phyloP scores from a whole-genome alignment of 2,888 invertebrate species.

The Trypoxylon attenuatum region DNA sequence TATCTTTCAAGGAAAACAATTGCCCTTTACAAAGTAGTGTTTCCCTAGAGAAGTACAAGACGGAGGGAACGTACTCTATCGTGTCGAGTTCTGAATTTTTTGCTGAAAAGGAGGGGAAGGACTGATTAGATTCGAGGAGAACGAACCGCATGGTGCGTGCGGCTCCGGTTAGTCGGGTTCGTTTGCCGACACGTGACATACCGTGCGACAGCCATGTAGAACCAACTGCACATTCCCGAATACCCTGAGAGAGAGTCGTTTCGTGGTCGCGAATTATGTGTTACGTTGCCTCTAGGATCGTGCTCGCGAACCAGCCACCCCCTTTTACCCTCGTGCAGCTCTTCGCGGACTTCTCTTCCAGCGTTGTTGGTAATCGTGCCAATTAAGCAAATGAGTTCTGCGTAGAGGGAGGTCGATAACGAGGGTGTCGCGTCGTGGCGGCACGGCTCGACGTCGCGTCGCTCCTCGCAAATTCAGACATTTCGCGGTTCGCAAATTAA shows the following conservation, averaged over 20 bases:
- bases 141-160: conserved; percentile 45
- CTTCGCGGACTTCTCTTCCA: conserved; percentile 15
- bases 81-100: too few species aligned
- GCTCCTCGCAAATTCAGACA: conserved; percentile 37
- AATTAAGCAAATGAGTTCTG: conserved; percentile 61
- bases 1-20: too few species aligned
- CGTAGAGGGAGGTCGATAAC: conserved; percentile 55
- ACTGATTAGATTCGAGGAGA: not conserved
- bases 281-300: conserved; percentile 1
- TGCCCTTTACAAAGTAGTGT: too few species aligned
- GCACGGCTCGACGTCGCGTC: conserved; percentile 38
- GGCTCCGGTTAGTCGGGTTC: conserved; percentile 58
- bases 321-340: conserved; percentile 3
- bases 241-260: conserved; percentile 7
- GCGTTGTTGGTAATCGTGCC: conserved; percentile 50
- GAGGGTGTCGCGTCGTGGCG: conserved; percentile 44
- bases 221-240: conserved; percentile 48
- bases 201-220: too few species aligned
- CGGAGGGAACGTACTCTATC: too few species aligned
- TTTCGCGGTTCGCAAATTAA: conserved; percentile 25
- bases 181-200: conserved; percentile 5
- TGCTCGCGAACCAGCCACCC: not conserved
- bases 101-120: too few species aligned
- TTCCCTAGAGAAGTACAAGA: too few species aligned
- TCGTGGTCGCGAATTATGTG: conserved; percentile 41